Percentiles rank a stretch among this genome's conserved stretches.
Evolutionary conservation across 2,113 vertebrate species (phyloP).

Genomic region (Colius striatus): DNA sequence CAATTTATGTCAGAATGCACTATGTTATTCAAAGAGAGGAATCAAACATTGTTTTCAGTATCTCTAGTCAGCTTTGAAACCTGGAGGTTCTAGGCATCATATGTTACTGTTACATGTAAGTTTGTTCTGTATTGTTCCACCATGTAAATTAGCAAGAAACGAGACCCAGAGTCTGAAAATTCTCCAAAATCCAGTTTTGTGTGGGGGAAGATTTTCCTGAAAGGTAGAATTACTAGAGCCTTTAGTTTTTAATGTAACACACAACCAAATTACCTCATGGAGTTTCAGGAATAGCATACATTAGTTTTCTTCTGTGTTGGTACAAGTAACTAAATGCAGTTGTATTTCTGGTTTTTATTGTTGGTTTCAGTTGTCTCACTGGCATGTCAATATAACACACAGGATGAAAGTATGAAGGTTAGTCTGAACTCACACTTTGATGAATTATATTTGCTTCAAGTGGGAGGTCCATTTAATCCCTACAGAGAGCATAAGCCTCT

Average conservation of each 20-base stretch:
- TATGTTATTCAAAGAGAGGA: background rate
- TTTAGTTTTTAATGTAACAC: background rate
- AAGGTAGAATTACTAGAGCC: background rate
- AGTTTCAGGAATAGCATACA: background rate
- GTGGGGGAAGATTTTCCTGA: background rate
- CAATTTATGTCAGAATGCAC: background rate
- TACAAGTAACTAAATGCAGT: background rate
- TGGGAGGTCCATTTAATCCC: background rate
- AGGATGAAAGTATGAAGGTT: background rate
- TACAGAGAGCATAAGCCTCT: background rate
- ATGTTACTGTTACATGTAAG: background rate
- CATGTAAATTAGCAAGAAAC: background rate
- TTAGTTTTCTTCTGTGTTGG: background rate
- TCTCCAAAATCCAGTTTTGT: background rate
- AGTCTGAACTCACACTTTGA: background rate
- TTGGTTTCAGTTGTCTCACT: background rate
- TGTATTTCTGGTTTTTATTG: background rate
- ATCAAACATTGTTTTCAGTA: background rate
- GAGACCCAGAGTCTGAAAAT: background rate
- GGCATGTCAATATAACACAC: background rate
- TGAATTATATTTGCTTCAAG: background rate
- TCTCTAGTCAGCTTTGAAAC: background rate
- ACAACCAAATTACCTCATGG: background rate
- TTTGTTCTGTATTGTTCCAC: background rate
- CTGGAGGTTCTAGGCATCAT: background rate